Evolutionary conservation across 1,140 invertebrate species (phyloP), one percentile per base, ranked within the genome.

Genomic region (Macrosteles quadrilineatus): DNA sequence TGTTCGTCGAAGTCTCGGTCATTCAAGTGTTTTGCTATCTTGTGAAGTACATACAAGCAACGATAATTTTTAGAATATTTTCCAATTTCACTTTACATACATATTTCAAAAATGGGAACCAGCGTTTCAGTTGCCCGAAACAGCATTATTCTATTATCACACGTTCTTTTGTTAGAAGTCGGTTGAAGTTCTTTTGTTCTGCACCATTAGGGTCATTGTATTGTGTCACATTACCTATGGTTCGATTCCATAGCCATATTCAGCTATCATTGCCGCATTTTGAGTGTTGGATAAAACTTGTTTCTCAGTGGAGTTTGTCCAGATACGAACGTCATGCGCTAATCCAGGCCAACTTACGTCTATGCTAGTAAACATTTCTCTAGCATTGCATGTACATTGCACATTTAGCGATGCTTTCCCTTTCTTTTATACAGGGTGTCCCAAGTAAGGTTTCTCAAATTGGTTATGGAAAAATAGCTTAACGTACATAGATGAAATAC

Each of bases 41-140:
- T 64, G 25, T 32, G 62, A 6, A 64, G 32, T 1, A 64, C 62
- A 64, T 6, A 23, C 31, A 36, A n/a, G 62, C 62, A 17, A 64
- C 62, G 19, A 64, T 32, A 32, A 64, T 64, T 64, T 64, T 30
- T n/a, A n/a, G n/a, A n/a, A n/a, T n/a, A 32, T 64, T 66, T 45
- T 45, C 40, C 17, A 45, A 27, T 12, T 45, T 43, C 19, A 3
- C 32, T 12, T 17, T n/a, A 2, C 36, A 66, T 6, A 66, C 63
- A 31, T 43, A 11, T 45, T 43, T 9, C 2, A 45, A 29, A 27
- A 45, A 32, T 12, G 63, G 32, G 40, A 66, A 43, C 17, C 17
- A 9, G 6, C 17, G 17, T 53, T 67, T 67, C 6, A 53, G 47
- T 29, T 50, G 65, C 1, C 65, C 65, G 30, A 53, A 67, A 53